A percentile compares a stretch with the other conserved stretches of the same genome.
These are phyloP conservation scores for Denticeps clupeoides DNA, from an alignment of 2,797 vertebrate genomes.

Conservation along the genomic window DNA sequence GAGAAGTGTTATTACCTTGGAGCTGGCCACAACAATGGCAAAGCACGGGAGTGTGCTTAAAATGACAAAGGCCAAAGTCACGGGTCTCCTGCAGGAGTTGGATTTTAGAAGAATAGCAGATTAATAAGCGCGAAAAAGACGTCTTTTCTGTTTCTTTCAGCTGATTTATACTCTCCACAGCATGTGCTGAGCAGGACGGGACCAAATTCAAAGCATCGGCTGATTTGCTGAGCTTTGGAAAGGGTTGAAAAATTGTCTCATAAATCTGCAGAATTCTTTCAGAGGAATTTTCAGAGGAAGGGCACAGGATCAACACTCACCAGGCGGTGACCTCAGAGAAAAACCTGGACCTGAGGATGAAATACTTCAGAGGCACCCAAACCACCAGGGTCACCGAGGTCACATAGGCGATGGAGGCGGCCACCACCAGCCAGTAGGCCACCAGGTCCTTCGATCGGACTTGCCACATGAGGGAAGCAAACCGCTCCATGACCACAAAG, in stretches of 20 bases:
- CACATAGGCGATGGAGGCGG: slow-evolving; percentile 63
- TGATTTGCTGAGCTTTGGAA: no score
- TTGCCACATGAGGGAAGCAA: slow-evolving; percentile 37
- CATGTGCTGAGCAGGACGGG: no score
- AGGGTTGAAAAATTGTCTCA: no score
- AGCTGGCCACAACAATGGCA: slow-evolving; percentile 58
- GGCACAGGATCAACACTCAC: slow-evolving; percentile 45
- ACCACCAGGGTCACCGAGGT: slow-evolving; percentile 62
- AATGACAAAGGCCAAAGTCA: slow-evolving; percentile 53
- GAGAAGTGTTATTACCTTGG: no score
- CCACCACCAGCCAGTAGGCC: slow-evolving; percentile 69
- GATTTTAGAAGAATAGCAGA: no score
- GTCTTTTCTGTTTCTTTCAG: no score
- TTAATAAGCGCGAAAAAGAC: no score
- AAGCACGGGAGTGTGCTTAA: slow-evolving; percentile 68
- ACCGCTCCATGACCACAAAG: slow-evolving; percentile 53
- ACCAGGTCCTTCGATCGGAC: slow-evolving; percentile 28
- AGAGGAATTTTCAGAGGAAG: no score
- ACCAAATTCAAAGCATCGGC: no score
- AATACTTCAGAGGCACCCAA: slow-evolving; percentile 71
- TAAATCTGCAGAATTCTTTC: no score
- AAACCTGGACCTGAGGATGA: slow-evolving; percentile 48
- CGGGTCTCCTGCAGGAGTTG: slow-evolving; percentile 62
- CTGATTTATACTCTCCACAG: no score
- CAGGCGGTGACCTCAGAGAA: slow-evolving; percentile 52